phyloP scores from a whole-genome alignment of 2,888 invertebrate species.

The Hirtodrosophila confusa region DNA sequence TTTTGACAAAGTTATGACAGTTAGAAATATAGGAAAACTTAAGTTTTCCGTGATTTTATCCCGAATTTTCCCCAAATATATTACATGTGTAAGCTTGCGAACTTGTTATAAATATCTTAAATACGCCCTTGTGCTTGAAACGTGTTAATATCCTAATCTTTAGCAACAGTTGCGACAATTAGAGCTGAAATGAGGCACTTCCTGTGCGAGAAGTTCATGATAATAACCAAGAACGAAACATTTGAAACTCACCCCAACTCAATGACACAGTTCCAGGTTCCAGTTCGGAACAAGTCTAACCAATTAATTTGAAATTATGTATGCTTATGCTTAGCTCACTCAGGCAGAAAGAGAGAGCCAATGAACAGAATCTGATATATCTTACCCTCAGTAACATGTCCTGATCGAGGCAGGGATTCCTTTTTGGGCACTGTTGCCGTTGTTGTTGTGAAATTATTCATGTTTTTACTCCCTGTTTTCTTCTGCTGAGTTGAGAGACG shows the following conservation, averaged over 20 bases:
- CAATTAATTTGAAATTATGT: slow-evolving; percentile 39
- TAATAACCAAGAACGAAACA: slow-evolving; percentile 11
- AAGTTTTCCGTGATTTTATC: no score
- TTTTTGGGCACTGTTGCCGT: slow-evolving; percentile 81
- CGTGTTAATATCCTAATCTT: slow-evolving; percentile 10
- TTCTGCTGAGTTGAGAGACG: slow-evolving; percentile 3
- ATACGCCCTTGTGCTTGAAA: not conserved
- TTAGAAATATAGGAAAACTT: no score
- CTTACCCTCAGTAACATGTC: slow-evolving; percentile 86
- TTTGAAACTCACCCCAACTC: slow-evolving; percentile 42
- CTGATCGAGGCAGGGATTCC: slow-evolving; percentile 87
- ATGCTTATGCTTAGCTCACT: slow-evolving; percentile 31
- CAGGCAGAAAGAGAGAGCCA: slow-evolving; percentile 27
- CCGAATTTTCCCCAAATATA: no score
- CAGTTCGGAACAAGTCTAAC: not conserved
- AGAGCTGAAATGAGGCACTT: slow-evolving; percentile 39
- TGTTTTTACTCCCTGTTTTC: slow-evolving; percentile 35
- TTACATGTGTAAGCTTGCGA: no score
- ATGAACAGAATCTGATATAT: slow-evolving; percentile 11
- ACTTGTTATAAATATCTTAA: no score
- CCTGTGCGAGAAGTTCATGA: slow-evolving; percentile 24
- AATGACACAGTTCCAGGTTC: slow-evolving; percentile 27
- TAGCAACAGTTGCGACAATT: slow-evolving; percentile 26
- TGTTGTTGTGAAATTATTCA: slow-evolving; percentile 83
- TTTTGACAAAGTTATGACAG: no score